phyloP scores from a whole-genome alignment of 35 echinoderm and acorn worm species.

The Anneissia japonica region DNA sequence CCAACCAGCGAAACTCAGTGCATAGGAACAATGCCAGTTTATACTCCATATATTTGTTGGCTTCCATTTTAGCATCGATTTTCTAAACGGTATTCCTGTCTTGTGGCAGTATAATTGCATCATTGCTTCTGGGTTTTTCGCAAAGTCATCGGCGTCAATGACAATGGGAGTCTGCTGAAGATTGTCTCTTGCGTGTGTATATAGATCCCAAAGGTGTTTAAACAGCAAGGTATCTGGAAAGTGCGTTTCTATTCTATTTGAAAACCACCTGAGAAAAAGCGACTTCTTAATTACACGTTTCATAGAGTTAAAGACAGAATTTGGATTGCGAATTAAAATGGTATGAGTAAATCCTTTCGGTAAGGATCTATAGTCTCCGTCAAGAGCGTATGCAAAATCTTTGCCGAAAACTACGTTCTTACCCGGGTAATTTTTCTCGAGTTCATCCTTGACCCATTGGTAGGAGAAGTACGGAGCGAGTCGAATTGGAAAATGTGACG shows the following conservation, averaged over 20 bases:
- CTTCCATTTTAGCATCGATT: too few species aligned
- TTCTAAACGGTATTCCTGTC: too few species aligned
- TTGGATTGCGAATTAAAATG: slow-evolving; percentile 31
- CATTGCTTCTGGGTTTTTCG: too few species aligned
- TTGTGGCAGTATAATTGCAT: too few species aligned
- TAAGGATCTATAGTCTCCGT: slow-evolving; percentile 1
- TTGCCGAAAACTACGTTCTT: slow-evolving; percentile 37
- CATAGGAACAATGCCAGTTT: too few species aligned
- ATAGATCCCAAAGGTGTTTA: slow-evolving; percentile 22
- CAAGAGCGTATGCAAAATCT: slow-evolving; percentile 19
- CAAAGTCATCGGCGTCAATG: slow-evolving; percentile 13
- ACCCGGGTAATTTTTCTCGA: slow-evolving; percentile 30
- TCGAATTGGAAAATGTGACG: not conserved
- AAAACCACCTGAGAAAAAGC: too few species aligned
- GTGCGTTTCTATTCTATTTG: too few species aligned
- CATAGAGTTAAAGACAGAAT: too few species aligned
- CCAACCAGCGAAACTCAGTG: too few species aligned
- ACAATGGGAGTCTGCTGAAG: not conserved
- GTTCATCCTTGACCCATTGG: not conserved
- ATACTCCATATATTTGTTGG: too few species aligned
- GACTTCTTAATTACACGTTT: too few species aligned
- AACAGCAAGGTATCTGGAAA: slow-evolving; percentile 12
- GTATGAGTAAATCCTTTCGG: slow-evolving; percentile 29
- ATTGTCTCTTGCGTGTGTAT: not conserved
- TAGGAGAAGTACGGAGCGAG: slow-evolving; percentile 28